Evolutionary conservation across 2,888 invertebrate species (phyloP).

Genomic region (Acrobasis repandana): DNA sequence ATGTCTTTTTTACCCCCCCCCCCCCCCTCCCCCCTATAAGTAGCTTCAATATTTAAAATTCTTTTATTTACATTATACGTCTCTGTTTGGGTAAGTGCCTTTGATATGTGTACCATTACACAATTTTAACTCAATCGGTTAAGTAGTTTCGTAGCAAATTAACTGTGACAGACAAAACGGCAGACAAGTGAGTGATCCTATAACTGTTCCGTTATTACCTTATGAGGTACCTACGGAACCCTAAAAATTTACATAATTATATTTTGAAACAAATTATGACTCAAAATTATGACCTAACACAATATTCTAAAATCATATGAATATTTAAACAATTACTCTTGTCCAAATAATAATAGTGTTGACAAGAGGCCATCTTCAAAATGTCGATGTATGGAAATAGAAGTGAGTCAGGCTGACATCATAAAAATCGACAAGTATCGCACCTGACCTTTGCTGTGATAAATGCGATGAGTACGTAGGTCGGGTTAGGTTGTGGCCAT

Average conservation of each 20-base stretch:
- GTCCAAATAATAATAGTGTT: constrained; percentile 19
- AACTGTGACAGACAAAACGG: no score
- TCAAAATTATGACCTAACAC: not conserved
- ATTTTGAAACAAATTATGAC: not conserved
- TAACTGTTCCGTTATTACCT: no score
- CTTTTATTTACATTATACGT: no score
- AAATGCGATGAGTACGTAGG: constrained; percentile 67
- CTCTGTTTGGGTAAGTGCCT: no score
- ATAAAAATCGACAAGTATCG: constrained; percentile 69
- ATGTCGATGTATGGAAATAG: constrained; percentile 43
- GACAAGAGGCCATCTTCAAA: constrained; percentile 18
- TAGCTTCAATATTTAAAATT: no score
- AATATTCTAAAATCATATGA: not conserved
- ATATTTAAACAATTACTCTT: constrained; percentile 1
- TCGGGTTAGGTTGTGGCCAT: constrained; percentile 50
- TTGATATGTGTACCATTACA: no score
- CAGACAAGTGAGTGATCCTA: no score
- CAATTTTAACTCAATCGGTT: no score
- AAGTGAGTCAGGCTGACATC: constrained; percentile 72
- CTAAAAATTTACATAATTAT: not conserved
- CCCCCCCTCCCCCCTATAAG: no score
- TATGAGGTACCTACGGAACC: no score
- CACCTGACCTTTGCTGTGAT: constrained; percentile 73
- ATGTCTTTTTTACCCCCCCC: no score
- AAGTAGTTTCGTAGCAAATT: no score